A percentile compares a stretch with the other conserved stretches of the same genome.
These are phyloP conservation scores for Trypoxylon attenuatum DNA, from an alignment of 2,888 invertebrate species.

Conservation along the genomic window DNA sequence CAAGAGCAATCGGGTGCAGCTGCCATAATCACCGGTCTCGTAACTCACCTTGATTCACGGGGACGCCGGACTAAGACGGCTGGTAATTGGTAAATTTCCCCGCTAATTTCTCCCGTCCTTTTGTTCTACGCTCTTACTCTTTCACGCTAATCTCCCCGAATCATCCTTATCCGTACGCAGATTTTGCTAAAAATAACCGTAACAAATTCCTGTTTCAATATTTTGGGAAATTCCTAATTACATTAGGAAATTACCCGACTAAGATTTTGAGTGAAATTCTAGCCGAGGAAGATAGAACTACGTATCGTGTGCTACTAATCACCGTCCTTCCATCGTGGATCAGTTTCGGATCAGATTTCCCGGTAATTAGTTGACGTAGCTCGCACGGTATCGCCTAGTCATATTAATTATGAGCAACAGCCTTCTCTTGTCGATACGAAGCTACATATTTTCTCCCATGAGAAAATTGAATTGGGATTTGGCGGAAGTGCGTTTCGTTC, in stretches of 20 bases:
- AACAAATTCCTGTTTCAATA: too few relatives aligned
- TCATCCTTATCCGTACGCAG: background rate
- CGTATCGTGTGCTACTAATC: too few relatives aligned
- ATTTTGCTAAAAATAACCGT: too few relatives aligned
- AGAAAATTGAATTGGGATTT: background rate
- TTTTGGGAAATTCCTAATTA: too few relatives aligned
- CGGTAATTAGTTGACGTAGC: background rate
- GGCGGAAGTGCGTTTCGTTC: conserved; percentile 31
- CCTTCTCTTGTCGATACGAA: background rate
- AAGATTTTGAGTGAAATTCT: too few relatives aligned
- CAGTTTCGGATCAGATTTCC: background rate
- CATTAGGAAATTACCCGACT: too few relatives aligned
- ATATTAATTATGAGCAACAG: background rate
- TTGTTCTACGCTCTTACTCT: background rate
- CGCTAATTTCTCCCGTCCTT: conserved; percentile 10
- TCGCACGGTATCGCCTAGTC: background rate
- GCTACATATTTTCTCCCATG: background rate
- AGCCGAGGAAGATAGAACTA: too few relatives aligned
- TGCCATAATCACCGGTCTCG: conserved; percentile 33
- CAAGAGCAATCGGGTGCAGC: conserved; percentile 26
- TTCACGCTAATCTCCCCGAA: background rate
- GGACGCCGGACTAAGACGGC: background rate
- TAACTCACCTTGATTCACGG: conserved; percentile 43
- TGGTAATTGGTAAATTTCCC: conserved; percentile 31
- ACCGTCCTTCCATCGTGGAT: too few relatives aligned